phyloP scores from a whole-genome alignment of 2,888 invertebrate species.

The Herminia tarsipennalis region DNA sequence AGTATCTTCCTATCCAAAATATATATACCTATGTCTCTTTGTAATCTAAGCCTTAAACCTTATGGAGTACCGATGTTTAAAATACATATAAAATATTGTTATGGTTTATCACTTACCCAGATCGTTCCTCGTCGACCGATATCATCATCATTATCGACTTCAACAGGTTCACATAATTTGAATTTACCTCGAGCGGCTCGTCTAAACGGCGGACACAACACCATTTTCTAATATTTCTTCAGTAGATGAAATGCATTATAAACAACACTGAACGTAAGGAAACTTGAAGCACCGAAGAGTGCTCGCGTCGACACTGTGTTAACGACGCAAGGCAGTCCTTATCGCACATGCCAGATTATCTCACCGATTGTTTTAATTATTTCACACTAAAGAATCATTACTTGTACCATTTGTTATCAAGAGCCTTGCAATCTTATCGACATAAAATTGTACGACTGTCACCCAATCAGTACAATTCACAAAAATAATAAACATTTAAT shows the following conservation, averaged over 20 bases:
- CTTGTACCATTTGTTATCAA: slow-evolving; percentile 75
- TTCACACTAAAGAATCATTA: slow-evolving; percentile 74
- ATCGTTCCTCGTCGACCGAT: slow-evolving; percentile 73
- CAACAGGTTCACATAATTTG: slow-evolving; percentile 56
- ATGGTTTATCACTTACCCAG: slow-evolving; percentile 57
- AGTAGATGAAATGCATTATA: slow-evolving; percentile 18
- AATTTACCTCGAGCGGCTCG: slow-evolving; percentile 74
- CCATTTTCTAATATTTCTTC: slow-evolving; percentile 56
- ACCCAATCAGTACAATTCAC: slow-evolving; percentile 62
- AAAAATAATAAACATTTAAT: slow-evolving; percentile 31
- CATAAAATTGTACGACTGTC: slow-evolving; percentile 66
- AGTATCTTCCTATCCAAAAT: too few relatives aligned
- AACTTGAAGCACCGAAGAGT: slow-evolving; percentile 55
- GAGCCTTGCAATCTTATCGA: slow-evolving; percentile 79
- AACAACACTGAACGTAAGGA: slow-evolving; percentile 22
- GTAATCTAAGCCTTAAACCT: too few relatives aligned
- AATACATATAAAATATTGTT: too few relatives aligned
- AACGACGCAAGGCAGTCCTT: slow-evolving; percentile 67
- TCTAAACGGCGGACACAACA: slow-evolving; percentile 78
- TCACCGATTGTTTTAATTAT: slow-evolving; percentile 83
- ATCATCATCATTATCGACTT: slow-evolving; percentile 32
- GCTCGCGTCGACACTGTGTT: slow-evolving; percentile 77
- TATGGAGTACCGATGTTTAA: too few relatives aligned
- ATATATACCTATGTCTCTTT: too few relatives aligned
- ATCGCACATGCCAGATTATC: slow-evolving; percentile 77